Evolutionary conservation across 2,113 vertebrate species (phyloP), one percentile per base, ranked within the genome.

Genomic region (Pseudorasbora parva): DNA sequence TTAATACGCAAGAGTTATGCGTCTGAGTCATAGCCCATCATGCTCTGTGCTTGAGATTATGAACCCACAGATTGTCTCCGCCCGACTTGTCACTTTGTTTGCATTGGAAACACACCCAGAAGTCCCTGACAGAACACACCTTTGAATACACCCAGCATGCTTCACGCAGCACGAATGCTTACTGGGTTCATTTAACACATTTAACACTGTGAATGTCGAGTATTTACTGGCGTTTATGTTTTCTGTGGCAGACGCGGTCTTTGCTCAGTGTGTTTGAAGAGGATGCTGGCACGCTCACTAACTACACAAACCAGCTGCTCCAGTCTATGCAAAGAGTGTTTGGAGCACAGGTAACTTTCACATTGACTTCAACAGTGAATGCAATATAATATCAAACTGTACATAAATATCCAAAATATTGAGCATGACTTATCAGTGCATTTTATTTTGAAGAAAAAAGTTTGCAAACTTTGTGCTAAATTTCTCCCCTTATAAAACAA

Each of bases 211-310:
- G 1, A 56, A 7, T 76, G 27, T 30, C 19, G 19, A 57, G n/a
- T 47, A 11, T 23, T 27, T 51, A 51, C 49, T 17, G 49, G 21
- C 77, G 47, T 76, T 68, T 14, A 41, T 66, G 76, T 60, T n/a
- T 59, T 21, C 12, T 37, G 15, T 37, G 51, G 8, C 92, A 99
- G 98, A 97, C 97, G 62, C 97, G 98, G 25, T 98, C 98, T 64
- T 89, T 99, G 90, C 95, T 99, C 86, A 99, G 98, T 37, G 98
- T 99, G 2, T 99, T 99, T 93, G 98, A 99, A 86, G 98, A 99
- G 89, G 98, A 99, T 96, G 95, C 97, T 0, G 96, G 94, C 75
- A 98, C 96, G 1, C 97, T 99, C 43, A 99, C 97, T 0, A 96
- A 97, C n/a, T 99, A 99, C 81, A 98, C 97, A 87, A 99, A 98